Evolutionary conservation across 2,888 invertebrate genomes (phyloP).

Genomic region (Cyclophora punctaria): DNA sequence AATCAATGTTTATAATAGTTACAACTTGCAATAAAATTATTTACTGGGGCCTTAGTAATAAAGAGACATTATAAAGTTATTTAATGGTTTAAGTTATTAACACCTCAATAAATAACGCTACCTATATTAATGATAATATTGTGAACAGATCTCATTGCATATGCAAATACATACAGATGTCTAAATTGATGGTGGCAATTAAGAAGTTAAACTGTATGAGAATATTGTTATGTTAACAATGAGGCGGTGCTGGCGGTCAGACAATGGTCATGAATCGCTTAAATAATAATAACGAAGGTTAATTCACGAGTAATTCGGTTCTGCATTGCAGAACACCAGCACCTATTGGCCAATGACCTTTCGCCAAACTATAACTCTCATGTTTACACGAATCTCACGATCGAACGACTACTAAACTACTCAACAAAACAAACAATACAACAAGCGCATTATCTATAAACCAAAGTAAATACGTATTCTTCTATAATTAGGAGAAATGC

Average conservation of each 20-base stretch:
- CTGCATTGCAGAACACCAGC: slow-evolving; percentile 8
- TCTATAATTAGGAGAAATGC: slow-evolving; percentile 50
- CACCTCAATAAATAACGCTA: too few species aligned
- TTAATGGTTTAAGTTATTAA: too few species aligned
- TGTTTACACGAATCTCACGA: slow-evolving; percentile 10
- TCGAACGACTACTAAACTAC: slow-evolving; percentile 15
- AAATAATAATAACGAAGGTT: background rate
- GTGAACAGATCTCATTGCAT: too few species aligned
- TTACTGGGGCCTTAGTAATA: too few species aligned
- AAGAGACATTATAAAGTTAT: too few species aligned
- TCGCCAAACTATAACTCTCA: slow-evolving; percentile 10
- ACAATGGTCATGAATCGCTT: background rate
- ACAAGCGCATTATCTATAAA: slow-evolving; percentile 24
- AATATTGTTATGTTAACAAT: slow-evolving; percentile 1
- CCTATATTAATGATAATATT: too few species aligned
- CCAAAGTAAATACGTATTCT: slow-evolving; percentile 34
- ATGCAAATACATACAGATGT: too few species aligned
- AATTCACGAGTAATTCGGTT: background rate
- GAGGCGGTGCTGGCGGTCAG: background rate
- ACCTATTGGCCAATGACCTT: slow-evolving; percentile 22
- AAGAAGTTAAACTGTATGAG: too few species aligned
- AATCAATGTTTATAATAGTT: too few species aligned
- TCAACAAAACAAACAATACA: slow-evolving; percentile 33
- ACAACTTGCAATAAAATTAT: too few species aligned
- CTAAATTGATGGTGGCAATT: too few species aligned